Base-by-base conservation (phyloP, 2,113 vertebrate species). In the human (Homo sapiens) region DNA sequence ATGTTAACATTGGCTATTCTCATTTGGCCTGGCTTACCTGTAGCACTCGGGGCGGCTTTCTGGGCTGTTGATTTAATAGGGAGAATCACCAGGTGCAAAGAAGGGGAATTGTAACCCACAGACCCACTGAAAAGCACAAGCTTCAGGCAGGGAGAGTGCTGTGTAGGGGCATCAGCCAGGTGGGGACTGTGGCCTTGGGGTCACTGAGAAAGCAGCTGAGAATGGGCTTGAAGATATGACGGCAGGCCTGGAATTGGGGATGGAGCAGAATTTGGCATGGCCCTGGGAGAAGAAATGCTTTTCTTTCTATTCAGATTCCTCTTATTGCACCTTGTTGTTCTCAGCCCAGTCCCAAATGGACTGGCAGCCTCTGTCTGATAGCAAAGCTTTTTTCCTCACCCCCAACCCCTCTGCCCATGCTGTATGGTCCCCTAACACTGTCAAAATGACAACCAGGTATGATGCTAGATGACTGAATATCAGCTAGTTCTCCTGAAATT, bases 71-170 rank as follows among this genome's bases (percentile, higher is more conserved):
- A 99, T 98, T 97, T 98, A 92, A 97, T 98, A 99, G 98, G 97
- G 99, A 99, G 99, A 99, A 99, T 99, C 99, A 99, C 99, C 99
- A 99, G 99, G 99, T 99, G 99, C 99, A 99, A 99, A 99, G 99
- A 98, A 98, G 99, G 98, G 99, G 98, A 99, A 99, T 98, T 99
- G 68, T 97, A 98, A 98, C 98, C 98, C 89, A 90, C 66, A 91
- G 94, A 92, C 97, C 97, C 94, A 64, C 91, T 72, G 97, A 94
- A 98, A 98, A 95, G 96, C 94, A 75, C 40, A 93, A 90, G 93
- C 76, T 22, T 0, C 92, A 96, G 95, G 90, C 84, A 98, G 96
- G 88, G 32, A 90, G 64, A 75, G 55, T 92, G 83, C 79, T 48
- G 40, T n/a, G 20, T 93, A 96, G 79, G 78, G 89, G 72, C 59